phyloP scores from a whole-genome alignment of 2,888 invertebrate species.

The Escarpia spicata region DNA sequence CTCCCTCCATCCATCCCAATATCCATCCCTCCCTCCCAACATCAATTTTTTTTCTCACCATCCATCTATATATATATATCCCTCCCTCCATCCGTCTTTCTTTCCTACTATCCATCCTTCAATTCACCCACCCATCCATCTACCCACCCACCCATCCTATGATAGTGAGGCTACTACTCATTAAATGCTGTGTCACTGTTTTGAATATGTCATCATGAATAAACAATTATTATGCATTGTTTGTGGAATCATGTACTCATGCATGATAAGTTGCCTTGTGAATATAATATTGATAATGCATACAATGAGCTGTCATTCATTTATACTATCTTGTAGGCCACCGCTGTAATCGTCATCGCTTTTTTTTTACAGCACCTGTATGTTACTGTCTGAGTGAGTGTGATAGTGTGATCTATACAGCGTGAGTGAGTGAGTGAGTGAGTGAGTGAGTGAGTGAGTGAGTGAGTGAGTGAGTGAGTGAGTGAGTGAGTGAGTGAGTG shows the following conservation, averaged over 20 bases:
- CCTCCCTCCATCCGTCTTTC: no score
- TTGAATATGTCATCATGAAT: constrained; percentile 3
- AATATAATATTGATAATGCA: background rate
- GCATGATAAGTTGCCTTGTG: constrained; percentile 2
- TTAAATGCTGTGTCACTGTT: background rate
- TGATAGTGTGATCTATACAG: no score
- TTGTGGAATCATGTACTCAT: background rate
- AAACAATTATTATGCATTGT: background rate
- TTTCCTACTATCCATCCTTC: no score
- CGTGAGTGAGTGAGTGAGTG: background rate
- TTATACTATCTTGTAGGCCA: background rate
- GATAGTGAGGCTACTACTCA: background rate
- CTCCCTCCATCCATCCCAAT: no score
- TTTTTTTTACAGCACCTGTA: background rate
- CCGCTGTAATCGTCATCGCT: background rate
- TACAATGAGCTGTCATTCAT: background rate
- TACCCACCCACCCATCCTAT: no score
- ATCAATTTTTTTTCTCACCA: no score
- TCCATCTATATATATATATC: no score
- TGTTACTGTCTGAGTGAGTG: background rate
- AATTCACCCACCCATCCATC: no score
- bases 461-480: no score
- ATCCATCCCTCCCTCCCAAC: no score
- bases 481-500: background rate
- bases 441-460: background rate